Evolutionary conservation across 2,113 vertebrate genomes (phyloP).

Genomic region (Ursus arctos): DNA sequence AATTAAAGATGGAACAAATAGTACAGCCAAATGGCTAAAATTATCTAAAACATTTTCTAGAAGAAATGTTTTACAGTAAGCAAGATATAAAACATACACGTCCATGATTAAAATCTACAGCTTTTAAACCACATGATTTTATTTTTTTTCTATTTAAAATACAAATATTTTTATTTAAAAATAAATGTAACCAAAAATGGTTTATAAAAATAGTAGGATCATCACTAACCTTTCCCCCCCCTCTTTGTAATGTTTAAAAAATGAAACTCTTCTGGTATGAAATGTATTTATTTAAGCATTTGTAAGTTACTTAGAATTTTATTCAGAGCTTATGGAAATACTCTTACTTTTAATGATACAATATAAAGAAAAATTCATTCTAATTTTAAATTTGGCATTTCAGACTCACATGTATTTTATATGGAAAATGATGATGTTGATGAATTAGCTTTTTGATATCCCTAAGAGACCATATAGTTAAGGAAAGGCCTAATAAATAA

Average conservation of each 20-base stretch:
- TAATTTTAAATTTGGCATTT: slow-evolving; percentile 81
- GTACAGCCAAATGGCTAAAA: slow-evolving; percentile 35
- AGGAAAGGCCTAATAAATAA: slow-evolving; percentile 25
- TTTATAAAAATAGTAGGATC: slow-evolving; percentile 48
- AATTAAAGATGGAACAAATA: slow-evolving; percentile 56
- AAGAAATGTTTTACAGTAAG: slow-evolving; percentile 17
- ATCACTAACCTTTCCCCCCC: slow-evolving; percentile 10
- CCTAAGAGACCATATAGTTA: not conserved
- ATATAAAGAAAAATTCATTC: slow-evolving; percentile 78
- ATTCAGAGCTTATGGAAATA: slow-evolving; percentile 74
- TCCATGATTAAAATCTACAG: slow-evolving; percentile 6
- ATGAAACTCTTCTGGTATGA: slow-evolving; percentile 36
- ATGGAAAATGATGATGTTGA: slow-evolving; percentile 76
- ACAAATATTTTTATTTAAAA: slow-evolving; percentile 43
- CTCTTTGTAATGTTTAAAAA: slow-evolving; percentile 35
- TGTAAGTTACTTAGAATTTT: slow-evolving; percentile 58
- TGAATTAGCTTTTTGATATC: slow-evolving; percentile 47
- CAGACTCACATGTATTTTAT: slow-evolving; percentile 75
- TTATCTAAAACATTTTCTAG: slow-evolving; percentile 61
- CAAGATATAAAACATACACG: not conserved
- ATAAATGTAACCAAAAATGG: not conserved
- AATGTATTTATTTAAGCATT: slow-evolving; percentile 55
- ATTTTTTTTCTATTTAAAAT: slow-evolving; percentile 45
- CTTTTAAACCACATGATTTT: slow-evolving; percentile 26
- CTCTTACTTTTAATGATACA: slow-evolving; percentile 75